phyloP scores from a whole-genome alignment of 1,140 invertebrate species.

The Yoshiicerus persimilis region DNA sequence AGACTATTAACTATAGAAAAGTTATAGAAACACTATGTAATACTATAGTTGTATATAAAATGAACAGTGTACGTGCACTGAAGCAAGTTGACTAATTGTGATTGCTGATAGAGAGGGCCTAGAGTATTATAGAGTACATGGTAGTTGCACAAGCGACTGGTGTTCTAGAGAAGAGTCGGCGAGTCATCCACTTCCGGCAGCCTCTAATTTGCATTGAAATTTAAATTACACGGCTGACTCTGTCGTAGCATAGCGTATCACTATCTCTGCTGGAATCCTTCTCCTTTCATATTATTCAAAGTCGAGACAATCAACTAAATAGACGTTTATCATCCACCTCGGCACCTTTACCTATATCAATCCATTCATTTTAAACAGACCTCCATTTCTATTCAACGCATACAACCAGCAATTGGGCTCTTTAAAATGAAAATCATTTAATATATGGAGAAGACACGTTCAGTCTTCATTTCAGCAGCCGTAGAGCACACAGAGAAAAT shows the following conservation, averaged over 20 bases:
- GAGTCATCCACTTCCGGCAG: constrained; percentile 35
- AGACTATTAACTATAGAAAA: too few species aligned
- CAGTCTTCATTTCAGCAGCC: too few species aligned
- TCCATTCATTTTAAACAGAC: not conserved
- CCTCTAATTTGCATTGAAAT: constrained; percentile 35
- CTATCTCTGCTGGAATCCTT: constrained; percentile 38
- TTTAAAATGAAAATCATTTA: not conserved
- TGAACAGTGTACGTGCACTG: not conserved
- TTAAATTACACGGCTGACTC: constrained; percentile 33
- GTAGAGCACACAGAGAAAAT: too few species aligned
- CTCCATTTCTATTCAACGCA: not conserved
- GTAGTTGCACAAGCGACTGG: not conserved
- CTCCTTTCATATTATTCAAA: not conserved
- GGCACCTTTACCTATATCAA: not conserved
- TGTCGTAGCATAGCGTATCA: constrained; percentile 28
- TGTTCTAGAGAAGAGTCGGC: not conserved
- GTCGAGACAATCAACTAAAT: not conserved
- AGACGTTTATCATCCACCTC: not conserved
- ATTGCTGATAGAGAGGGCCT: not conserved
- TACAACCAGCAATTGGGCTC: not conserved
- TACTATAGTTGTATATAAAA: not conserved
- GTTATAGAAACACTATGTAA: too few species aligned
- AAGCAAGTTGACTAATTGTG: not conserved
- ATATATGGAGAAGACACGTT: not conserved
- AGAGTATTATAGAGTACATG: not conserved